Evolutionary conservation across 2,113 vertebrate genomes (phyloP), one percentile per base, ranked within the genome.

Genomic region (Ciconia stormi): DNA sequence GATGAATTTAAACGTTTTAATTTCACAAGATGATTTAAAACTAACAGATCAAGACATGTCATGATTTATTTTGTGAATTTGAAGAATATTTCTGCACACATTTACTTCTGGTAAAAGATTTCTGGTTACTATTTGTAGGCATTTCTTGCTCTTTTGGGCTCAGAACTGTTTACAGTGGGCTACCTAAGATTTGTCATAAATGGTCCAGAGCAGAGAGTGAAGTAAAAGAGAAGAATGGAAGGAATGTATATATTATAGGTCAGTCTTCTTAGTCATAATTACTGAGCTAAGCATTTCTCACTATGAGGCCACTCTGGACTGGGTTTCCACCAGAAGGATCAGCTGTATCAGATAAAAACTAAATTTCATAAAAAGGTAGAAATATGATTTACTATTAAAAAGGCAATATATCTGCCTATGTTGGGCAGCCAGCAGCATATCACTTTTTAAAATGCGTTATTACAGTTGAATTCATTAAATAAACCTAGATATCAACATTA

Each of bases 1-100:
- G 73, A 67, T 40, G 36, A 62, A 87, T 81, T 93, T 81, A 90
- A 50, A 77, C 21, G 7, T 81, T 96, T 91, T 93, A 59, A 91
- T 93, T 97, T 78, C 87, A 91, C 56, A 82, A 95, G 73, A 32
- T 30, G 30, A 86, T 84, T 85, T 67, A 66, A 93, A 97, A 90
- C 49, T 46, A 91, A 79, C 30, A 89, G 67, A 84, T 73, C 13
- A 70, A 90, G 77, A 50, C 8, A 38, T 59, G 13, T 40, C 10
- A 34, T 23, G 6, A 86, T 80, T 87, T 47, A 86, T 73, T 86
- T 74, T 52, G 77, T 47, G 13, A 76, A 59, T 74, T 13, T 59
- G 56, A 89, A 74, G 36, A 91, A 42, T 84, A 65, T 67, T 74
- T 80, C 66, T 56, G 59, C 46, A 92, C 12, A 62, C 4, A 34